phyloP scores from a whole-genome alignment of 2,113 vertebrate species.

The Acrocephalus arundinaceus region DNA sequence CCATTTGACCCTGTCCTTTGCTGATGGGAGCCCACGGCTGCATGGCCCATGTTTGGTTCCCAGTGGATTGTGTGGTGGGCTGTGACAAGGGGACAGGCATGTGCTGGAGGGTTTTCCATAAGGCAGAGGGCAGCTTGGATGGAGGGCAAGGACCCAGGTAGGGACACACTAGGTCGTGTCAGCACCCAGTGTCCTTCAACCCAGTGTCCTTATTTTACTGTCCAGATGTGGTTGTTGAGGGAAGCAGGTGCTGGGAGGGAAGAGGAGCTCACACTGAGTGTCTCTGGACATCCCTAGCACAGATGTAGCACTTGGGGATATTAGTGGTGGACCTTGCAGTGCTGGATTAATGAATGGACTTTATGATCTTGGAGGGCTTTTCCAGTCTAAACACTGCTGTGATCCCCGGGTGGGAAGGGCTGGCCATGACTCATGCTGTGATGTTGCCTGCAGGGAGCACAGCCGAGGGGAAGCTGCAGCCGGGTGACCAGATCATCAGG shows the following conservation, averaged over 20 bases:
- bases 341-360: not conserved
- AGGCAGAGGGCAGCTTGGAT: rapidly evolving
- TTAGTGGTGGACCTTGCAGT: not conserved
- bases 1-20: not conserved
- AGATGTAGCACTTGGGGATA: not conserved
- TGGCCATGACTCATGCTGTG: not conserved
- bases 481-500: slow-evolving; percentile 87
- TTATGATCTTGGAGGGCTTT: rapidly evolving
- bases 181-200: rapidly evolving
- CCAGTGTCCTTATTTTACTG: not conserved
- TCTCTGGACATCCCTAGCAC: rapidly evolving
- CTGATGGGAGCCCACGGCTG: not conserved
- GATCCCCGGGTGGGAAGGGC: not conserved
- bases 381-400: rapidly evolving
- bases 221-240: not conserved
- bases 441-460: slow-evolving; percentile 79
- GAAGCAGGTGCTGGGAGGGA: not conserved
- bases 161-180: not conserved
- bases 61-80: too few relatives aligned
- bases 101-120: not conserved
- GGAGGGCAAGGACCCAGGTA: rapidly evolving
- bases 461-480: slow-evolving; percentile 89
- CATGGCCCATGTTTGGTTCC: too few relatives aligned
- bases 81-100: not conserved
- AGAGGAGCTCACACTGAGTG: rapidly evolving